Conservation (phyloP, 2,797 vertebrate species). For the Cottoperca gobio region DNA sequence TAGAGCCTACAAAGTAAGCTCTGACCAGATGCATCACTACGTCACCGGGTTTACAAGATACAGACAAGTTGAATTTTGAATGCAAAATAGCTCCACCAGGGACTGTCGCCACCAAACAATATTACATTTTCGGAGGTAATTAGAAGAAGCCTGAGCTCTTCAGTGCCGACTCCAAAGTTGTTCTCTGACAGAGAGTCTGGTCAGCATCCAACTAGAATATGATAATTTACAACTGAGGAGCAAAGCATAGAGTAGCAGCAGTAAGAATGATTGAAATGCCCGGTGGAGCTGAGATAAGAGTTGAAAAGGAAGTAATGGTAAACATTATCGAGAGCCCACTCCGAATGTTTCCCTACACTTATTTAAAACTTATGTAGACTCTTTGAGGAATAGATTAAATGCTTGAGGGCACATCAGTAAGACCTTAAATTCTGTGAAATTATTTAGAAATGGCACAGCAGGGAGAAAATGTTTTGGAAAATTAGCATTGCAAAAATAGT, state of each 20-base stretch:
- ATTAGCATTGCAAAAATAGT: background rate
- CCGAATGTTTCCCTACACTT: constrained; percentile 3
- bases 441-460: background rate
- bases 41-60: background rate
- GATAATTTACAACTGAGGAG: constrained; percentile 15
- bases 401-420: background rate
- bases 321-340: constrained; percentile 4
- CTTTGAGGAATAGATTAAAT: constrained; percentile 2
- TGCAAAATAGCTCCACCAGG: background rate
- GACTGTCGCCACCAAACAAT: background rate
- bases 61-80: background rate
- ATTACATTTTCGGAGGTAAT: background rate
- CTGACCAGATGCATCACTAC: background rate
- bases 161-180: background rate
- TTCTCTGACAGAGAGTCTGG: constrained; percentile 14
- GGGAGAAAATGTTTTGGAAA: background rate
- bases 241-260: background rate
- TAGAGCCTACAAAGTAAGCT: background rate
- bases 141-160: background rate
- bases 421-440: background rate
- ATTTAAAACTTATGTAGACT: background rate
- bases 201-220: background rate
- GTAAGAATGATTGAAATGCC: constrained; percentile 25
- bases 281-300: constrained; percentile 20
- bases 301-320: constrained; percentile 4